Base-by-base conservation (phyloP, 1,140 invertebrate genomes). In the Euura saliciscinereae region DNA sequence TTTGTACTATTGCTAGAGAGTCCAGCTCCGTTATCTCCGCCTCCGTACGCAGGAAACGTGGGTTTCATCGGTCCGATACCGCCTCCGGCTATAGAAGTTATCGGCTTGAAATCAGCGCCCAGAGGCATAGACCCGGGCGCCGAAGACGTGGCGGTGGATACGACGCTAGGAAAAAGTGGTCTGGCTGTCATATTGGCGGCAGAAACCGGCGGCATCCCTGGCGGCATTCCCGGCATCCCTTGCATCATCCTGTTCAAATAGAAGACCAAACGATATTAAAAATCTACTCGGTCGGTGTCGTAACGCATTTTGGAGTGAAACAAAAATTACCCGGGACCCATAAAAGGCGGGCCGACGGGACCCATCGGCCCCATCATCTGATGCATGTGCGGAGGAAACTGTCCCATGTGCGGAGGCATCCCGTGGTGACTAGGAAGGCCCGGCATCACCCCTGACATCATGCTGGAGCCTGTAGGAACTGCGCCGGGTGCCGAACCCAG, bases 101-200 rank as follows among this genome's bases (percentile, higher is more conserved):
- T 90, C 44, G 91, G 90, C 82, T 92, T 91, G 76, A 92, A 92
- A 82, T 92, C 91, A 66, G 90, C 89, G 10, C 91, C 91, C 2
- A 92, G 88, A 59, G 90, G 87, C 3, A 90, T 85, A 3, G 89
- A 89, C 44, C 88, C 86, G n/a, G 85, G 82, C 45, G 88, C 86
- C 2, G 91, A 89, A 64, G 90, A 90, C 7, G 88, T 86, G 11
- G 88, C 89, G 11, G 91, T 91, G 0, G 90, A 90, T 45, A 92
- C 90, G 69, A 92, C 92, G 71, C 92, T 92, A 42, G 94, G 94
- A 82, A 96, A 96, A 68, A 95, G 83, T n/a, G 94, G 94, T 80
- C 89, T 89, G 78, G 87, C 86, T 71, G 85, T 90, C 86, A 90
- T 90, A 81, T 89, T 91, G 84, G 89, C 90, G 78, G 89, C 91